phyloP scores from a whole-genome alignment of 2,797 vertebrate species.

The Sitta carolinensis region DNA sequence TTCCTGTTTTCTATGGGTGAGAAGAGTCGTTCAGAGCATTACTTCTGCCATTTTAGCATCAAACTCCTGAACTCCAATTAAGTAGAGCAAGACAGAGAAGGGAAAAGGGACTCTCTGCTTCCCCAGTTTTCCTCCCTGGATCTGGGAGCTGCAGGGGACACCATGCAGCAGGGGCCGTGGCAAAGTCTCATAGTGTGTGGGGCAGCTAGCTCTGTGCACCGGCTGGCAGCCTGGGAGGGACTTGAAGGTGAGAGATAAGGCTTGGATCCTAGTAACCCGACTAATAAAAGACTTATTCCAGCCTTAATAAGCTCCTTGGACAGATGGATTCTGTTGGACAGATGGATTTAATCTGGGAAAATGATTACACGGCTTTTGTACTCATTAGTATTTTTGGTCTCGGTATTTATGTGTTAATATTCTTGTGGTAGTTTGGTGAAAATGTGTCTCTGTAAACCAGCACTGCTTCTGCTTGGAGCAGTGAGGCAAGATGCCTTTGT shows the following conservation, averaged over 20 bases:
- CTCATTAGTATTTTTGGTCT: constrained; percentile 41
- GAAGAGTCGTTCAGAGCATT: background rate
- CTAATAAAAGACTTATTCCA: constrained; percentile 64
- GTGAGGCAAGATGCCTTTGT: background rate
- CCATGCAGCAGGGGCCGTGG: background rate
- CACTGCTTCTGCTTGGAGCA: background rate
- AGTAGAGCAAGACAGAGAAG: background rate
- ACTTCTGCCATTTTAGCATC: background rate
- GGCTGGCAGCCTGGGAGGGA: background rate
- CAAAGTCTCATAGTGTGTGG: background rate
- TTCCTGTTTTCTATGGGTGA: background rate
- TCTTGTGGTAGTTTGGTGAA: background rate
- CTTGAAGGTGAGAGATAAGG: constrained; percentile 30
- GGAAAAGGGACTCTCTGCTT: background rate
- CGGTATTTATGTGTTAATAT: constrained; percentile 14
- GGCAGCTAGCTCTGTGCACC: accelerated
- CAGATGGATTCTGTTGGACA: constrained; percentile 67
- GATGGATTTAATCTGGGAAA: constrained; percentile 67
- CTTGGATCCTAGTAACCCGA: constrained; percentile 39
- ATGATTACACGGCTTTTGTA: constrained; percentile 44
- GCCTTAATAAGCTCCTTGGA: constrained; percentile 67
- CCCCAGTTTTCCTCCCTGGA: background rate
- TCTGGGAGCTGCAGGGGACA: background rate
- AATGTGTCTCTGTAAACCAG: background rate
- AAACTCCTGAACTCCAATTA: background rate